Conservation (phyloP, 1,140 invertebrate species). For the Caerostris darwini region DNA sequence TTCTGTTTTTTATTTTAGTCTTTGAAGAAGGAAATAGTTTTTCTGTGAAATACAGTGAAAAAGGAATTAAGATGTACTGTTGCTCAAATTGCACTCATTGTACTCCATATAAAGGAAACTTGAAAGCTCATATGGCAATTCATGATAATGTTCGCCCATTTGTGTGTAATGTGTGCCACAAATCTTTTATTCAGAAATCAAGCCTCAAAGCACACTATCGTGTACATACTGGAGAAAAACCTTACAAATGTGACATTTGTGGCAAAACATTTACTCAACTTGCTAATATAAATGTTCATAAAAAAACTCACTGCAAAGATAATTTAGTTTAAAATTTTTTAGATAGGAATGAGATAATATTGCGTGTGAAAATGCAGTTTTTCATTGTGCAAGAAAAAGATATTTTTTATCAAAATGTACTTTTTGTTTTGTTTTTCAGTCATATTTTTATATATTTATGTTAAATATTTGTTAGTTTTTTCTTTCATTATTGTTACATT, state of each 20-base stretch:
- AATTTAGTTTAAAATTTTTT: too few species aligned
- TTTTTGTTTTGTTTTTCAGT: too few species aligned
- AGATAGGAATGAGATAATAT: too few species aligned
- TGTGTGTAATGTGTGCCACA: constrained; percentile 57
- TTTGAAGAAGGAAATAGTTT: too few species aligned
- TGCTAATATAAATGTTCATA: not conserved
- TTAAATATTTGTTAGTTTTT: too few species aligned
- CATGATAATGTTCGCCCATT: constrained; percentile 25
- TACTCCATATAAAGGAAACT: constrained; percentile 42
- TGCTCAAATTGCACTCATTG: not conserved
- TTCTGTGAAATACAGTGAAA: not conserved
- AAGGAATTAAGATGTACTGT: not conserved
- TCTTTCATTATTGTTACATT: too few species aligned
- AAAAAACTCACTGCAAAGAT: not conserved
- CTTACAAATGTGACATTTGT: constrained; percentile 83
- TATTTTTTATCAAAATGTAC: too few species aligned
- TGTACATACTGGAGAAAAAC: constrained; percentile 81
- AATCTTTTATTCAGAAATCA: constrained; percentile 49
- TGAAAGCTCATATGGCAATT: constrained; percentile 23
- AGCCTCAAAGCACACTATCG: not conserved
- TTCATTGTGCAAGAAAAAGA: too few species aligned
- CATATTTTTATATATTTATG: too few species aligned
- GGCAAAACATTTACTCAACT: not conserved
- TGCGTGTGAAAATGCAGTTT: too few species aligned
- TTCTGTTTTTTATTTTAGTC: not conserved